Percentiles rank a stretch among this genome's conserved stretches.
Conservation (phyloP, 2,113 vertebrate species). For the Corvus moneduloides region DNA sequence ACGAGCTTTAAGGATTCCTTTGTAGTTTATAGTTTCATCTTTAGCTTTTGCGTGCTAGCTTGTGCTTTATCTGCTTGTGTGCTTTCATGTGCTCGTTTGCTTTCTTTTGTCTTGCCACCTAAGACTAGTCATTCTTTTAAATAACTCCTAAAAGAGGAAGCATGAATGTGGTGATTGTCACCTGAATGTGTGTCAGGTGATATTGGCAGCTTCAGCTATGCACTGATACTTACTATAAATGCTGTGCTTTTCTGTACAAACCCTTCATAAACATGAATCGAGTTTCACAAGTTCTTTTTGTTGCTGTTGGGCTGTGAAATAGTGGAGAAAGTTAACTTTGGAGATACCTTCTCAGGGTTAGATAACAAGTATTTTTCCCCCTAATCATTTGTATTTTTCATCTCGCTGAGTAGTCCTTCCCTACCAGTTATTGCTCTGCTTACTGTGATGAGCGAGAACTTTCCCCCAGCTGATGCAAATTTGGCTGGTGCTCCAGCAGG, state of each 20-base stretch:
- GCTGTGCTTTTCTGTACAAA: neutral
- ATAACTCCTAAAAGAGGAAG: neutral
- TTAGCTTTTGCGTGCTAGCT: neutral
- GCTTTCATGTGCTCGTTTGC: neutral
- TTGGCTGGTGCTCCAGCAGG: neutral
- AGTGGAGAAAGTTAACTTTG: neutral
- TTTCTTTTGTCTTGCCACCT: neutral
- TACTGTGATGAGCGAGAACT: neutral
- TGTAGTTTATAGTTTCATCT: fast-evolving
- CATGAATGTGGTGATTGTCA: neutral
- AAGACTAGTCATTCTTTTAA: neutral
- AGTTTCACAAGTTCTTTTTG: neutral
- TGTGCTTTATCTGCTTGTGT: neutral
- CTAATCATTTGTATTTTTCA: fast-evolving
- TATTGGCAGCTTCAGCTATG: neutral
- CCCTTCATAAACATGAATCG: neutral
- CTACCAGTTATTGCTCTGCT: fast-evolving
- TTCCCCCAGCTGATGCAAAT: neutral
- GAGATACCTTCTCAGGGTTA: neutral
- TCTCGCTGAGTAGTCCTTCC: neutral
- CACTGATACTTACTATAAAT: neutral
- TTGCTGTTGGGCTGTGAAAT: neutral
- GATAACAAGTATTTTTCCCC: neutral
- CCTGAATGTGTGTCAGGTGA: neutral
- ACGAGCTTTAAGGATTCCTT: fast-evolving